Evolutionary conservation across 2,888 invertebrate genomes (phyloP), one percentile per base, ranked within the genome.

Genomic region (Eupithecia insigniata): DNA sequence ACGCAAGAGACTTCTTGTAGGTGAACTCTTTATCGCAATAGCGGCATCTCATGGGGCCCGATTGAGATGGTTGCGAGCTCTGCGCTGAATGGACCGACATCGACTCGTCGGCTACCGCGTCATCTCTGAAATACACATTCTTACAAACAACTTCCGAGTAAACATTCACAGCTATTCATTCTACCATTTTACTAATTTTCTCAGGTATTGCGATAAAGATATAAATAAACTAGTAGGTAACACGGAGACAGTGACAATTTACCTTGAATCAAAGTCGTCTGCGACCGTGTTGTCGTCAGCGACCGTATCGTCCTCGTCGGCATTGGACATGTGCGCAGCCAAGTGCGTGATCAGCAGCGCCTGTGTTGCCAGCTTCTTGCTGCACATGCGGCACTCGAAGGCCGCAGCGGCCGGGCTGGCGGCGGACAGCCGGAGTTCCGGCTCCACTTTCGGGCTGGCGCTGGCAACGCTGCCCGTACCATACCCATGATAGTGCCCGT

Each of bases 1-100:
- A 65, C 79, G 84, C 10, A 43, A 90, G 84, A 16, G 91, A 80
- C 78, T 93, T 94, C 75, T 86, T 90, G 76, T 93, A 93, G 69
- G 88, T 90, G 79, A 94, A 94, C 30, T 83, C 81, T 79, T 92
- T 93, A 43, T 89, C 88, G 75, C 94, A 94, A 66, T 84, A 78
- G 18, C 78, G 78, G 78, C 94, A 94, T 65, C 88, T 85, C 18
- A 85, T 73, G 26, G 78, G 86, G 6, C 81, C 86, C 18, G 73
- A 65, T 16, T 34, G 61, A n/a, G 61, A 77, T 16, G 79, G 83
- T 70, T 79, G 79, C 0, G 81, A 64, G 69, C 78, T 82, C 68
- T 83, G 85, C 58, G 85, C 87, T 0, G 92, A 90, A 51, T 86
- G 83, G 2, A 89, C 74, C 1, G 92, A 91, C 1, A 73, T 82